Evolutionary conservation across 2,888 invertebrate genomes (phyloP).

Genomic region (Chrysolina oricalcia): DNA sequence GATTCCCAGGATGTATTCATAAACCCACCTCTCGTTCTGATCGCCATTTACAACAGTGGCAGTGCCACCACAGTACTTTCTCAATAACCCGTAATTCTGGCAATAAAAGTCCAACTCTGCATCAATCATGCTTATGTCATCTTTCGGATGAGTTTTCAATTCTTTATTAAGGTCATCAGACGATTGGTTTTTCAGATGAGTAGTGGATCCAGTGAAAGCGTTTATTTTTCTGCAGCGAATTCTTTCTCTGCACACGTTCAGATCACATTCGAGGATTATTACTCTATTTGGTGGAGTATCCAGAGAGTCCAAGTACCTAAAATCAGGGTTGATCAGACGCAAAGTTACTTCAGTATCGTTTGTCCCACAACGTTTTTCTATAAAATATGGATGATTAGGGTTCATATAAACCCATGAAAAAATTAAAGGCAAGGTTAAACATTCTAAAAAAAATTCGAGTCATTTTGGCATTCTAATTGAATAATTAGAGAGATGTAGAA

Average conservation of each 20-base stretch:
- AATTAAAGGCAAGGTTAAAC: too few relatives aligned
- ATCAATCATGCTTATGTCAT: conserved; percentile 62
- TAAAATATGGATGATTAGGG: too few relatives aligned
- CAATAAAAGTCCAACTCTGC: conserved; percentile 69
- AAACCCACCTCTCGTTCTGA: conserved; percentile 65
- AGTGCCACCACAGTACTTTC: conserved; percentile 68
- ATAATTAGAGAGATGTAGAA: too few relatives aligned
- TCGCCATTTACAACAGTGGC: conserved; percentile 66
- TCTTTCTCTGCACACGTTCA: conserved; percentile 67
- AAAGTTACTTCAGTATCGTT: too few relatives aligned
- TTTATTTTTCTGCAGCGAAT: conserved; percentile 62
- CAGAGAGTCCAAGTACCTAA: conserved; percentile 71
- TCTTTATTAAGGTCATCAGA: conserved; percentile 55
- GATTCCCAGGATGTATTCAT: conserved; percentile 56
- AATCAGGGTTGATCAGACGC: background rate
- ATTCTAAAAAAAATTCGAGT: too few relatives aligned
- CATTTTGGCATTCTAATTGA: too few relatives aligned
- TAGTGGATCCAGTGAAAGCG: conserved; percentile 64
- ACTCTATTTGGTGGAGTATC: conserved; percentile 76
- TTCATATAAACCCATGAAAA: too few relatives aligned
- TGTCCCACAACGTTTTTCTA: too few relatives aligned
- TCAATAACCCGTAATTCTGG: conserved; percentile 67
- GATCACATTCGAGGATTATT: conserved; percentile 68
- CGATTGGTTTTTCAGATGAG: conserved; percentile 56
- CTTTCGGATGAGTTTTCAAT: conserved; percentile 66